Evolutionary conservation across 2,113 vertebrate species (phyloP).

Genomic region (Elgaria multicarinata): DNA sequence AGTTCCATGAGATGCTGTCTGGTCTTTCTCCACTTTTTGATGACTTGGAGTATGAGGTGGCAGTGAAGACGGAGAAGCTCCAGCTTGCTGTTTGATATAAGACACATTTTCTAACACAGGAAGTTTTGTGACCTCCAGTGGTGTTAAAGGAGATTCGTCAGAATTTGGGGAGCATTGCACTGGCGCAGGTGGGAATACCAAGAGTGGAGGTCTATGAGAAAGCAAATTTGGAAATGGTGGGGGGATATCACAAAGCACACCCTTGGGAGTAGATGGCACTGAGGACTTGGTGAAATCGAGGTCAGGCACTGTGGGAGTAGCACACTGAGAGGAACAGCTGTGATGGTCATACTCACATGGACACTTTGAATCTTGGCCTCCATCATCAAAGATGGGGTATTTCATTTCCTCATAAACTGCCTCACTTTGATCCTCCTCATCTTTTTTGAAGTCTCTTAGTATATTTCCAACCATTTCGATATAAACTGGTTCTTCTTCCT

Average conservation of each 20-base stretch:
- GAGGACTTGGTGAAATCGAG: slow-evolving; percentile 84
- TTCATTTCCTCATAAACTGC: slow-evolving; percentile 99
- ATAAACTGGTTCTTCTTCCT: slow-evolving; percentile 95
- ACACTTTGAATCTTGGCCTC: slow-evolving; percentile 81
- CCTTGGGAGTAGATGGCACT: slow-evolving; percentile 85
- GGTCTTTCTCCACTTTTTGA: slow-evolving; percentile 86
- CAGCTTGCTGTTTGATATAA: slow-evolving; percentile 84
- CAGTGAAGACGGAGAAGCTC: slow-evolving; percentile 81
- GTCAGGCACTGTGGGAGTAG: slow-evolving; percentile 93
- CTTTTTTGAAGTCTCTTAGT: slow-evolving; percentile 86
- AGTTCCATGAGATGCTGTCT: slow-evolving; percentile 79
- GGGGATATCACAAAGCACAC: slow-evolving; percentile 90
- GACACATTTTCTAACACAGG: slow-evolving; percentile 87
- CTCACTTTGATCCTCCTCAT: slow-evolving; percentile 91
- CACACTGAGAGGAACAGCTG: slow-evolving; percentile 91
- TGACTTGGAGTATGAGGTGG: slow-evolving; percentile 84
- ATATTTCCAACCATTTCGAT: slow-evolving; percentile 99
- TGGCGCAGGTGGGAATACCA: slow-evolving; percentile 93
- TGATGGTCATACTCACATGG: slow-evolving; percentile 83
- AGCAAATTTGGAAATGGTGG: slow-evolving; percentile 95
- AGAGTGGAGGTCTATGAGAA: slow-evolving; percentile 89
- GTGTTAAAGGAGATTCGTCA: slow-evolving; percentile 95
- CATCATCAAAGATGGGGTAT: slow-evolving; percentile 89
- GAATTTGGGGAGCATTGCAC: slow-evolving; percentile 95
- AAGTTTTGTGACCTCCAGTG: slow-evolving; percentile 91